Conservation (phyloP, 2,113 vertebrate genomes). For the Nerophis lumbriciformis region DNA sequence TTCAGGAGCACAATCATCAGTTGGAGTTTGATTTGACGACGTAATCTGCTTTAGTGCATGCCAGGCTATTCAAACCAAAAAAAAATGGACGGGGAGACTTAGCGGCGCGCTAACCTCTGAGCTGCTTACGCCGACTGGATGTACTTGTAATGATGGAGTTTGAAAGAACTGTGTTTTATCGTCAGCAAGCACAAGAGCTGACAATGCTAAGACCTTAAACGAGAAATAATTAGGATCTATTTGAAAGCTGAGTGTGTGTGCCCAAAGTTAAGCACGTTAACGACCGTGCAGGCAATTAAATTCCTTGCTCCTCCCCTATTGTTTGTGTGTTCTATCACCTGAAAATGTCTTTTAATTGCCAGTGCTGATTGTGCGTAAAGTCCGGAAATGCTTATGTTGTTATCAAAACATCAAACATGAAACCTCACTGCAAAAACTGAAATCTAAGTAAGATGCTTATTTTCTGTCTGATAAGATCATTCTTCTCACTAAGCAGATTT, state of each 20-base stretch:
- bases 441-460: too few species aligned
- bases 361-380: constrained; percentile 53
- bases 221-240: constrained; percentile 80
- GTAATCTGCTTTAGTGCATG: constrained; percentile 73
- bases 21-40: constrained; percentile 68
- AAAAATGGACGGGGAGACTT: constrained; percentile 47
- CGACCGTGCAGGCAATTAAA: constrained; percentile 72
- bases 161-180: constrained; percentile 75
- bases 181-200: constrained; percentile 70
- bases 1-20: constrained; percentile 72
- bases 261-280: constrained; percentile 74
- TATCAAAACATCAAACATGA: neutral
- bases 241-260: constrained; percentile 70
- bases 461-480: too few species aligned
- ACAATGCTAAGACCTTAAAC: constrained; percentile 75
- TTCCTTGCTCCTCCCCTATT: constrained; percentile 43
- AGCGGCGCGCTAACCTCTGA: constrained; percentile 72
- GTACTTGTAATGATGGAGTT: constrained; percentile 74
- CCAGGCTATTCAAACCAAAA: constrained; percentile 61
- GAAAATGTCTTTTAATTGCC: constrained; percentile 69
- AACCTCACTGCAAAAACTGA: too few species aligned
- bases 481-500: too few species aligned
- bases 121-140: constrained; percentile 63
- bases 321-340: constrained; percentile 69
- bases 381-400: constrained; percentile 28